Base-by-base conservation (phyloP, 1,140 invertebrate genomes). In the Goniozus legneri region DNA sequence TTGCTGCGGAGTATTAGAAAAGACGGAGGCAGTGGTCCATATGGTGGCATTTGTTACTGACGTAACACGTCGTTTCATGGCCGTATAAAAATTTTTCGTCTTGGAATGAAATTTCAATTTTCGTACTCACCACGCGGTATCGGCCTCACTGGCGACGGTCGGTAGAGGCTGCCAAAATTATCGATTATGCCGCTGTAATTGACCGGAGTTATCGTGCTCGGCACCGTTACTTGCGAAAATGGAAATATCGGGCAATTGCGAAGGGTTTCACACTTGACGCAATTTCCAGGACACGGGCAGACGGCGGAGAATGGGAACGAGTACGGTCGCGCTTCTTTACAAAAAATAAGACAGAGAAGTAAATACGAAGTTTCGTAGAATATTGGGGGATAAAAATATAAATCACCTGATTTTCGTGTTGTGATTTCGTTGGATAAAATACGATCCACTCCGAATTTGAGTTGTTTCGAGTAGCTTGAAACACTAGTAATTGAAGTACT, bases 401-500 rank as follows among this genome's bases (percentile, higher is more conserved):
- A 18, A 52, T 60, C 45, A 69, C 69, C 64, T 47, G 50, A 40
- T 44, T 58, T 63, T 35, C 37, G 58, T 10, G 58, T 15, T 7
- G 44, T 56, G 20, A 61, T 57, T 8, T 75, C 72, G 15, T 65
- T 66, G 0, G 77, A 73, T 15, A 80, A 51, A 58, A 80, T 80
- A n/a, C 75, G 60, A 20, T 80, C 78, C 2, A 80, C 63, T 6
- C 79, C 73, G 54, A 80, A 80, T 50, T 76, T 78, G 8, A 79
- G 59, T 20, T 64, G 54, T 33, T 62, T 67, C 1, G 55, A 60
- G 24, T 27, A 10, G 24, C 24, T 27, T 10, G n/a, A n/a, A n/a
- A n/a, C n/a, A n/a, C n/a, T n/a, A n/a, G n/a, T n/a, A n/a, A n/a
- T n/a, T n/a, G n/a, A n/a, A 13, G 53, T 56, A 30, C 44, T 44